Conservation (phyloP, 2,113 vertebrate species). For the Phoxinus phoxinus region DNA sequence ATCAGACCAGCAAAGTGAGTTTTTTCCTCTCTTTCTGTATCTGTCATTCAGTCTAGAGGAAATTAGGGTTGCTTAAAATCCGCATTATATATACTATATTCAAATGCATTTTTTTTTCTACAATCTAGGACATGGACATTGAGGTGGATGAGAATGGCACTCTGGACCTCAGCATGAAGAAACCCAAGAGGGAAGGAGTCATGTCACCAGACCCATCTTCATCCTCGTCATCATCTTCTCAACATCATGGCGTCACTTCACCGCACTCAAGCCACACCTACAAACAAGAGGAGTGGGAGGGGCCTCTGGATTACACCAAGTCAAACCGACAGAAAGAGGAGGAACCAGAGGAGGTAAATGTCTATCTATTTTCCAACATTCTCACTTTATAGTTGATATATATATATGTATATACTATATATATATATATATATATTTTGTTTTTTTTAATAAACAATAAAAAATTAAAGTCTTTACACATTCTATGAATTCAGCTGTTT, state of each 20-base stretch:
- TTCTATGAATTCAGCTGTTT: not conserved
- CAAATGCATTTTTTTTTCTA: not conserved
- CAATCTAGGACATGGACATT: slow-evolving; percentile 85
- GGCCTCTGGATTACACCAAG: slow-evolving; percentile 94
- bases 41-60: not conserved
- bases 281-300: slow-evolving; percentile 91
- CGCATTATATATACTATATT: not conserved
- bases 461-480: too few relatives aligned
- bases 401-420: too few relatives aligned
- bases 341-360: slow-evolving; percentile 88
- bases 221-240: slow-evolving; percentile 76
- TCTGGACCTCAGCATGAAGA: slow-evolving; percentile 96
- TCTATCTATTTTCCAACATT: not conserved
- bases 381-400: not conserved
- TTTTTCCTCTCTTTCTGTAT: not conserved
- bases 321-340: slow-evolving; percentile 88
- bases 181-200: slow-evolving; percentile 84
- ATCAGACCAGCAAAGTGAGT: slow-evolving; percentile 83
- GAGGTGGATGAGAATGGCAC: slow-evolving; percentile 98
- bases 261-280: slow-evolving; percentile 85
- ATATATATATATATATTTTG: too few relatives aligned
- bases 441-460: too few relatives aligned
- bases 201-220: slow-evolving; percentile 84
- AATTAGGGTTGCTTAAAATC: not conserved
- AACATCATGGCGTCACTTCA: slow-evolving; percentile 81